Conservation (phyloP, 2,888 invertebrate genomes). For the Macrosiphum euphorbiae region DNA sequence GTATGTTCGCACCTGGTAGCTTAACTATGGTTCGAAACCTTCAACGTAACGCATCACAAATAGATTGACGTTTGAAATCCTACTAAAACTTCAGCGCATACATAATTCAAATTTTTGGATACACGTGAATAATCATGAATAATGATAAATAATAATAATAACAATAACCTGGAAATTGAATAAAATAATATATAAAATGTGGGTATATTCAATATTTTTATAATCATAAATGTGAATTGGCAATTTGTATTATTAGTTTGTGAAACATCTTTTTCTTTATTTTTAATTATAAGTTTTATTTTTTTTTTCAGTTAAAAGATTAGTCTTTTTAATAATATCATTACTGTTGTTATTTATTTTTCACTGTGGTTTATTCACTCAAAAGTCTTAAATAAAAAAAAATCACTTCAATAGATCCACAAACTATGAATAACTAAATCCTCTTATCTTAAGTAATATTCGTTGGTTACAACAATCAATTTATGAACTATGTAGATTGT, state of each 20-base stretch:
- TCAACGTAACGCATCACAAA: not conserved
- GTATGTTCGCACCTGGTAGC: not conserved
- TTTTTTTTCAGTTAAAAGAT: not conserved
- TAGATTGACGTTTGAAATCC: constrained; percentile 10
- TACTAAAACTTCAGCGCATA: not conserved
- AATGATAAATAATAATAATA: not conserved
- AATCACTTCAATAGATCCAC: not conserved
- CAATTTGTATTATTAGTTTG: not conserved
- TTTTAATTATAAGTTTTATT: not conserved
- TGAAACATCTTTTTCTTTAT: not conserved
- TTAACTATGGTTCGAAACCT: not conserved
- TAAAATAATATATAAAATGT: not conserved
- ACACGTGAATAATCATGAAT: not conserved
- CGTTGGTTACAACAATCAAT: not conserved
- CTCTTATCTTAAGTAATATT: not conserved
- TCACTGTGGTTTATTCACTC: not conserved
- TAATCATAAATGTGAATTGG: not conserved
- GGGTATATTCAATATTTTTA: not conserved
- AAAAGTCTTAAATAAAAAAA: not conserved
- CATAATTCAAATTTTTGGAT: not conserved
- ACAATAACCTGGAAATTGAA: not conserved
- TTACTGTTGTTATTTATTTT: not conserved
- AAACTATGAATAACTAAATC: not conserved
- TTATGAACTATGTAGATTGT: not conserved
- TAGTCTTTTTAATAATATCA: not conserved